Conservation (phyloP, 2,113 vertebrate species). For the Prolemur simus region DNA sequence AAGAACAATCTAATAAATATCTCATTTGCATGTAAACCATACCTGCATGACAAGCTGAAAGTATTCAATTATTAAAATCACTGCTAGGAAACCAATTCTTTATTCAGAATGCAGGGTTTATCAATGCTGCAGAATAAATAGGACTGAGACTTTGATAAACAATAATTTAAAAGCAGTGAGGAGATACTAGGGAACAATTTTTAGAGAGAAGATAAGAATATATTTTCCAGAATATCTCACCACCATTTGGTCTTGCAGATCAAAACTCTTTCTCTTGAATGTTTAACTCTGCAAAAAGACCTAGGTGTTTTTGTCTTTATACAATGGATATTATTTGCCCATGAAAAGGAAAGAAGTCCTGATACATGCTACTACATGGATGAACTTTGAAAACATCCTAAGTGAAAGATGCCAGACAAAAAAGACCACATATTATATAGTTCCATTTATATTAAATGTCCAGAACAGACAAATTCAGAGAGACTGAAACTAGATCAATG, state of each 20-base stretch:
- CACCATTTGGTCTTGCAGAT: background rate
- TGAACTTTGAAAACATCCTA: conserved; percentile 30
- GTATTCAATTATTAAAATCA: conserved; percentile 19
- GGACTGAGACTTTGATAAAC: background rate
- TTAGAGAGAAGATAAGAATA: background rate
- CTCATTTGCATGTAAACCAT: background rate
- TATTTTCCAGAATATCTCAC: conserved; percentile 15
- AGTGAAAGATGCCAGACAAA: conserved; percentile 4
- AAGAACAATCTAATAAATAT: conserved; percentile 30
- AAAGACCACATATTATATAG: background rate
- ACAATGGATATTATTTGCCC: background rate
- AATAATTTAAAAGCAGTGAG: background rate
- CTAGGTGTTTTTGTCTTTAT: background rate
- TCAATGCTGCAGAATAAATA: background rate
- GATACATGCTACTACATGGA: background rate
- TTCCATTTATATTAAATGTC: background rate
- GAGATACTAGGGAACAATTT: conserved; percentile 25
- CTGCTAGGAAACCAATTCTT: background rate
- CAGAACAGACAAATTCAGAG: background rate
- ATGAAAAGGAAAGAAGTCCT: background rate
- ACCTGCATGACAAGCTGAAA: background rate
- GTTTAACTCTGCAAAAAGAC: conserved; percentile 14
- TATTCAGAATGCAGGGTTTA: background rate
- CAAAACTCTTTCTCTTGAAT: conserved; percentile 41
- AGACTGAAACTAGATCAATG: background rate